Base-by-base conservation (phyloP, 2,113 vertebrate genomes). In the Microtus richardsoni region DNA sequence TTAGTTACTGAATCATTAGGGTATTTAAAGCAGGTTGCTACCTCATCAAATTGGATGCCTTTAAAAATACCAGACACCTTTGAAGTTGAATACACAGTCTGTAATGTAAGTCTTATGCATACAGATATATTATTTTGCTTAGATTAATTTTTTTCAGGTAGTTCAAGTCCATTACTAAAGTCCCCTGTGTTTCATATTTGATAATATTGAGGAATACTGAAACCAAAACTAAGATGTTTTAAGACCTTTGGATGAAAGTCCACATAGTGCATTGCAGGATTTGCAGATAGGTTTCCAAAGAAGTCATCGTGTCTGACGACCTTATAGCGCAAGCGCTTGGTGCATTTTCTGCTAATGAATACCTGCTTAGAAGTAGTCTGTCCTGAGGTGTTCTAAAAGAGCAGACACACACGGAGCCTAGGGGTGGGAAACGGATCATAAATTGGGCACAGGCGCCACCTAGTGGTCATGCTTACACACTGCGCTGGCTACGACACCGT, bases 391-490 rank as follows among this genome's bases (percentile, higher is more conserved):
- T 39, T 47, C 28, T 52, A 39, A 78, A 49, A 16, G 24, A 12
- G 70, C 47, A 62, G 96, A 95, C 94, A 93, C 96, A 88, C 92
- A 75, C 19, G 3, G 1, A 7, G 91, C 78, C 16, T 16, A 1
- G 1, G n/a, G 39, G 5, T 1, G 7, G 0, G 22, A 9, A 9
- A 14, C 28, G 3, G 75, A 10, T 14, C 14, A 26, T 90, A 66
- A 28, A 2, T 88, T 87, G 97, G 70, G 93, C n/a, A 11, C 85
- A 17, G 83, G n/a, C 60, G 96, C 98, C 98, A 97, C 91, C 98
- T 97, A 14, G 97, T 73, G 98, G 96, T 17, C 0, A 3, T 1
- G 2, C 10, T 0, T 1, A 0, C 44, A 58, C 82, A 49, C 9
- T 85, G 80, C 94, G 7, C 8, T 5, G 30, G 70, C 74, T 1